Evolutionary conservation across 2,113 vertebrate species (phyloP).

Genomic region (Orcinus orca): DNA sequence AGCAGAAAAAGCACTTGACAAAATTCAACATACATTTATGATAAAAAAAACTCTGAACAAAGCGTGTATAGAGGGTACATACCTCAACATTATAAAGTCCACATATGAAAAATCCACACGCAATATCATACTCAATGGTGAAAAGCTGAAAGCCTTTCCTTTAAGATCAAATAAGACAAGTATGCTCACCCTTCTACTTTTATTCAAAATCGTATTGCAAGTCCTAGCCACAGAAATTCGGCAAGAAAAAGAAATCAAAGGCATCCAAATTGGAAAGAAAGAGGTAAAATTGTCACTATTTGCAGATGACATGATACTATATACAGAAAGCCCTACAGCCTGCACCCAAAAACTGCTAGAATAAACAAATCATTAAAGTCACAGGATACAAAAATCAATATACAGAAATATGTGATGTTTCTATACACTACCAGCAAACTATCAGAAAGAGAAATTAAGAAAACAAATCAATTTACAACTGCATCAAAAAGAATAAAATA

Average conservation of each 20-base stretch:
- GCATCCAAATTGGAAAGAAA: neutral
- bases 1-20: neutral
- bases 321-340: neutral
- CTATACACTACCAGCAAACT: neutral
- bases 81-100: neutral
- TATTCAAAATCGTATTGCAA: neutral
- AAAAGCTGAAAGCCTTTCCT: neutral
- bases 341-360: neutral
- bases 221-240: neutral
- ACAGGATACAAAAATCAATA: neutral
- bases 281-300: neutral
- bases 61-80: neutral
- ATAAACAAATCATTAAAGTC: neutral
- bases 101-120: neutral
- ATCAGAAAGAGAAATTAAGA: neutral
- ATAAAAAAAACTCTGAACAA: neutral
- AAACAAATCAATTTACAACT: neutral
- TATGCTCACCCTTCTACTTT: neutral
- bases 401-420: neutral
- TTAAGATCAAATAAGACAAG: neutral
- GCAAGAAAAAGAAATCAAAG: neutral
- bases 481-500: neutral
- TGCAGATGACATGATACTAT: neutral
- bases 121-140: neutral
- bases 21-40: neutral